Evolutionary conservation across 1,140 invertebrate species (phyloP), one percentile per base, ranked within the genome.

Genomic region (Scaptomyza graminum): DNA sequence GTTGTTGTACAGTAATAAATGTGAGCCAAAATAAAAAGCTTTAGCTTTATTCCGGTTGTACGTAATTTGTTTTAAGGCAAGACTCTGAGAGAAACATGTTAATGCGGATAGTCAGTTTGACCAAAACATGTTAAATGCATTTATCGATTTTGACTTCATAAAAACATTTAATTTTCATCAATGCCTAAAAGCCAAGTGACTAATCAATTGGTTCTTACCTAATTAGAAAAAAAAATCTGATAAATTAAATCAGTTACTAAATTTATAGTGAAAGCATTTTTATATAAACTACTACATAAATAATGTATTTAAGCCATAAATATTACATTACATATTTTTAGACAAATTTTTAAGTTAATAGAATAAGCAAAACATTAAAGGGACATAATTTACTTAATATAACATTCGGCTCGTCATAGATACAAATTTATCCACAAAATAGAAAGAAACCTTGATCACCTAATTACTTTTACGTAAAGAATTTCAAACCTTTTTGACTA

Each of bases 391-490:
- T 3, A 22, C 18, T 34, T 34, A 34, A 9, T 9, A 2, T 34
- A 2, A 34, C 2, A 11, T 34, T 34, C 7, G 8, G 7, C 8
- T 34, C 1, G 9, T 34, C 8, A 34, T 34, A 34, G 31, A 34
- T 34, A 34, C 5, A 8, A 7, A 9, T 34, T 34, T 9, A 7
- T 34, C 2, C 7, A 34, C 31, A 34, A 8, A 34, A 8, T 1
- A 9, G 7, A n/a, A n/a, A 34, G 18, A 22, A 9, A 9, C 8
- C 8, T 34, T 34, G 7, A 34, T 7, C 60, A 69, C 6, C 66
- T 69, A 22, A 3, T 39, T 13, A 28, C 2, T 41, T 64, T 56
- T 44, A 55, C 43, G 50, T 69, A 11, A 11, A 43, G 16, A 22
- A 16, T 31, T 13, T 16, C 7, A 6, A 28, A 4, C 15, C 22